Percentiles rank a stretch among this genome's conserved stretches.
Evolutionary conservation across 1,140 invertebrate species (phyloP).

Genomic region (Papilio dardanus): DNA sequence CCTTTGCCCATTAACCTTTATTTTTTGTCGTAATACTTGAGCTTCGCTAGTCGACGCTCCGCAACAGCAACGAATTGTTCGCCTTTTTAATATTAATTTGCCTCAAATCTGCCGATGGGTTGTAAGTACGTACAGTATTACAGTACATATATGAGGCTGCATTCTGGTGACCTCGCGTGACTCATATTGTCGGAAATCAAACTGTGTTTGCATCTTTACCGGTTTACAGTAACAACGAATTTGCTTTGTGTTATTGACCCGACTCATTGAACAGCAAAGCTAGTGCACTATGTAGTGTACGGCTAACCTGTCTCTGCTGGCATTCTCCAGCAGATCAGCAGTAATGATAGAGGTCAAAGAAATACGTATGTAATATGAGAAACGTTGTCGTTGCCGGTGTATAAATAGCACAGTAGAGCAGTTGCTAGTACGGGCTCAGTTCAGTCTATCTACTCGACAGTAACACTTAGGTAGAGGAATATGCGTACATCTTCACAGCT

Average conservation of each 20-base stretch:
- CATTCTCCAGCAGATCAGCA: neutral
- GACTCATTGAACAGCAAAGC: neutral
- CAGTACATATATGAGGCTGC: neutral
- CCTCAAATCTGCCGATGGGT: neutral
- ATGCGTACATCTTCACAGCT: neutral
- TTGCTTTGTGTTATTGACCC: neutral
- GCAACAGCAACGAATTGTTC: neutral
- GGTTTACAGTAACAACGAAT: neutral
- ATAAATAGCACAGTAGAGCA: neutral
- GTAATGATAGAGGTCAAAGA: neutral
- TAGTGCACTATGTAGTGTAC: neutral
- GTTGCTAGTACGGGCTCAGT: neutral
- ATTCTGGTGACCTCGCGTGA: neutral
- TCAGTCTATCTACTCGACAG: neutral
- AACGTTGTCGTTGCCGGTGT: neutral
- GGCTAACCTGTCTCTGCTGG: neutral
- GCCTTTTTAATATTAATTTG: neutral
- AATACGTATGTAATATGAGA: neutral
- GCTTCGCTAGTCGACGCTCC: neutral
- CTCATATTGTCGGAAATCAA: neutral
- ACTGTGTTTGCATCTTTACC: slow-evolving; percentile 1
- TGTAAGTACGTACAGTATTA: neutral
- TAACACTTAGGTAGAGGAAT: neutral
- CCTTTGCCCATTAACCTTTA: slow-evolving; percentile 23
- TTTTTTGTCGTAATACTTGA: slow-evolving; percentile 10